These are phyloP conservation scores for Channallabes apus DNA, from an alignment of 2,797 vertebrate species.

Conservation along the genomic window DNA sequence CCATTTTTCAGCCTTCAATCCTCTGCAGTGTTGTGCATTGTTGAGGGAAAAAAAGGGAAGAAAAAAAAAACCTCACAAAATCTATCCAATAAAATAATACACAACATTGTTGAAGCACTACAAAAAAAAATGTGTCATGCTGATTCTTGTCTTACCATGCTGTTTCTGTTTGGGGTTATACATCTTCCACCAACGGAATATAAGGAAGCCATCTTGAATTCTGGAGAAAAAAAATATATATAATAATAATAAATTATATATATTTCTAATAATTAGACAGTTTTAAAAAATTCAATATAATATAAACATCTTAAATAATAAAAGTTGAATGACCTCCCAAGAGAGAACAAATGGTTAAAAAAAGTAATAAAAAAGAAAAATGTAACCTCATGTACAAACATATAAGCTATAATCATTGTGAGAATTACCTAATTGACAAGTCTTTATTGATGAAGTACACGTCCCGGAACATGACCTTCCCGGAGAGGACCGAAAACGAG, in stretches of 20 bases:
- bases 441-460: slow-evolving; percentile 97
- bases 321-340: background rate
- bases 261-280: background rate
- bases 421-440: slow-evolving; percentile 91
- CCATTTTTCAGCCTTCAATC: background rate
- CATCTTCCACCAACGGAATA: slow-evolving; percentile 99
- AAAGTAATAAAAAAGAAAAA: too few relatives aligned
- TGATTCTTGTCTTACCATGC: slow-evolving; percentile 80
- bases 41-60: background rate
- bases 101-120: background rate
- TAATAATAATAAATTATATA: too few relatives aligned
- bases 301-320: background rate
- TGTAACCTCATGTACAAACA: background rate
- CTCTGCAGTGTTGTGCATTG: background rate
- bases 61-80: background rate
- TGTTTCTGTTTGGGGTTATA: slow-evolving; percentile 98
- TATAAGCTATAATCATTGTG: background rate
- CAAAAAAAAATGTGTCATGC: background rate
- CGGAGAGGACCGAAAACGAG: slow-evolving; percentile 96
- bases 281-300: too few relatives aligned
- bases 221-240: slow-evolving; percentile 66
- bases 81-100: background rate
- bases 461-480: slow-evolving; percentile 98
- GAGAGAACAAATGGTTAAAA: background rate
- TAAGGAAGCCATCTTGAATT: slow-evolving; percentile 98